These are phyloP conservation scores for Coranthus polyacanthus DNA, from an alignment of 2,797 vertebrate genomes.

Conservation along the genomic window DNA sequence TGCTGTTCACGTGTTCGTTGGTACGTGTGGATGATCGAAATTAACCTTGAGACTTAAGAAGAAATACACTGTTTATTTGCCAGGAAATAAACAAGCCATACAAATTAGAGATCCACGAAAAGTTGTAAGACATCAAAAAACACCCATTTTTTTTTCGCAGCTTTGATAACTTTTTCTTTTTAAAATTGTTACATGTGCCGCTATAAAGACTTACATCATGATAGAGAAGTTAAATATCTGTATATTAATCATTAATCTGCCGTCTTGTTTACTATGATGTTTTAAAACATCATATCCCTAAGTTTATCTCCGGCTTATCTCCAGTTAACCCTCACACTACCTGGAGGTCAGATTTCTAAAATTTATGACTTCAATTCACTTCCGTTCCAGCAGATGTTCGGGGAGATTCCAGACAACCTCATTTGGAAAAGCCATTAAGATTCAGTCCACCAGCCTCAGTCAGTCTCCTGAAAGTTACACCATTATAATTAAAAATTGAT, in stretches of 20 bases:
- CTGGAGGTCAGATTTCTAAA: neutral
- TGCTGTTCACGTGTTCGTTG: neutral
- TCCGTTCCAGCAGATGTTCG: too few relatives aligned
- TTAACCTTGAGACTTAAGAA: neutral
- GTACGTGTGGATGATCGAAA: neutral
- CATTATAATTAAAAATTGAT: too few relatives aligned
- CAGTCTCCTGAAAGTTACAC: too few relatives aligned
- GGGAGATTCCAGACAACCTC: too few relatives aligned
- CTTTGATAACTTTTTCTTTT: slow-evolving; percentile 8
- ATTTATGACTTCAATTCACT: neutral
- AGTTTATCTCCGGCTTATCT: neutral
- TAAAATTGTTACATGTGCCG: slow-evolving; percentile 30
- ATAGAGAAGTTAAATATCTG: neutral
- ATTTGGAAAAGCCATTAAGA: too few relatives aligned
- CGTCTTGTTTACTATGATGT: neutral
- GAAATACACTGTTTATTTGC: neutral
- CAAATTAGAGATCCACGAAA: neutral
- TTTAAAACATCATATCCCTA: neutral
- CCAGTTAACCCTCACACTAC: neutral
- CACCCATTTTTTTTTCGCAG: slow-evolving; percentile 26
- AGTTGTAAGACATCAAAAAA: slow-evolving; percentile 13
- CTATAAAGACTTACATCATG: neutral
- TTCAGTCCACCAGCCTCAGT: too few relatives aligned
- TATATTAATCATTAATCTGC: neutral
- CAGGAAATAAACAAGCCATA: neutral